Percentiles rank a stretch among this genome's conserved stretches.
These are phyloP conservation scores for Metopolophium dirhodum DNA, from an alignment of 1,140 invertebrate species.

Conservation along the genomic window DNA sequence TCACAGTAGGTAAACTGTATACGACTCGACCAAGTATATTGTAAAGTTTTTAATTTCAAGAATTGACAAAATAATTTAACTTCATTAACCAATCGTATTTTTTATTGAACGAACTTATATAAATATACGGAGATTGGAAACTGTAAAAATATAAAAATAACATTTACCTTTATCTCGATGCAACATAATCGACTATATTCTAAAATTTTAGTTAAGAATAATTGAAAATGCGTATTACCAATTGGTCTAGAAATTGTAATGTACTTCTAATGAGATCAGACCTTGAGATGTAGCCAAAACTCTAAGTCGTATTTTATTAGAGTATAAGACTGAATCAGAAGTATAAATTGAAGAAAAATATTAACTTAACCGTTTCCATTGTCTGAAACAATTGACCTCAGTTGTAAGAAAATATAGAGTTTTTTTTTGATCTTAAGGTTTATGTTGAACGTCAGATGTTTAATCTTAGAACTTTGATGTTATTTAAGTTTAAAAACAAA, in stretches of 20 bases:
- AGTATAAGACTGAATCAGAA: neutral
- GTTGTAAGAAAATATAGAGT: neutral
- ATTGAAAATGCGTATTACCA: neutral
- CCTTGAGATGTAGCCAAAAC: conserved; percentile 33
- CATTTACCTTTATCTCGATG: neutral
- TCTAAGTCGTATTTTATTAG: neutral
- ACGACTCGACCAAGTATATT: no score
- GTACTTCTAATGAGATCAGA: neutral
- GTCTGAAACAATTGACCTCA: conserved; percentile 17
- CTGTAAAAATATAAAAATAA: neutral
- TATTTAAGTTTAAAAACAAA: neutral
- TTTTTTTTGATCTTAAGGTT: conserved; percentile 11
- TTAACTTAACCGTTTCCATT: conserved; percentile 5
- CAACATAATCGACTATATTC: neutral
- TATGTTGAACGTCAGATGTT: neutral
- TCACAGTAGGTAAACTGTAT: no score
- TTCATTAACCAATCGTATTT: neutral
- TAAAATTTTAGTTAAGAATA: neutral
- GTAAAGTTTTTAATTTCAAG: neutral
- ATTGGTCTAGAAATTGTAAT: neutral
- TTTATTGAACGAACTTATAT: neutral
- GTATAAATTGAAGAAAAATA: neutral
- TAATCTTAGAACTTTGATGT: conserved; percentile 3
- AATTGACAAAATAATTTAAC: neutral
- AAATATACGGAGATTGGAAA: neutral